A percentile compares a stretch with the other conserved stretches of the same genome.
phyloP scores from a whole-genome alignment of 2,797 vertebrate species.

The Danio kyathit region DNA sequence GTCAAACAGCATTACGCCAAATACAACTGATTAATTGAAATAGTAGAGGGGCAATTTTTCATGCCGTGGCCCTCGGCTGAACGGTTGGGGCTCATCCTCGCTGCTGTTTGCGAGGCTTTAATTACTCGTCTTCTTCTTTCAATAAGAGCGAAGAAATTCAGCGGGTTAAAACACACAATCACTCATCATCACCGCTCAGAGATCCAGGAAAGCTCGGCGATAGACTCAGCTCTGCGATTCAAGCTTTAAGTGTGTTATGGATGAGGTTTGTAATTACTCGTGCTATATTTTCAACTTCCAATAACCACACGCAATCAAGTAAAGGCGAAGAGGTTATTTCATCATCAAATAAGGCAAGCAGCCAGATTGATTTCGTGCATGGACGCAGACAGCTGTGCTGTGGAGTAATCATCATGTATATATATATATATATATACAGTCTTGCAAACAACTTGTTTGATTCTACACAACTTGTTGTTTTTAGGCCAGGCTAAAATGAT shows the following conservation, averaged over 20 bases:
- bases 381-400: constrained; percentile 44
- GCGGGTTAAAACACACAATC: constrained; percentile 77
- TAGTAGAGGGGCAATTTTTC: constrained; percentile 83
- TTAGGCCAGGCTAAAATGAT: not conserved
- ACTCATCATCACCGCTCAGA: constrained; percentile 81
- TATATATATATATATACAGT: not conserved
- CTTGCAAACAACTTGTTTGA: constrained; percentile 19
- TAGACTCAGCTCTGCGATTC: constrained; percentile 75
- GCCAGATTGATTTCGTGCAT: constrained; percentile 58
- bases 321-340: constrained; percentile 66
- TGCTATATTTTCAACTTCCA: constrained; percentile 69
- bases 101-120: constrained; percentile 80
- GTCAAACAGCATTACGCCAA: constrained; percentile 88
- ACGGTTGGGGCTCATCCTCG: constrained; percentile 79
- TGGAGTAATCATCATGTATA: not conserved
- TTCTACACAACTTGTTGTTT: constrained; percentile 13
- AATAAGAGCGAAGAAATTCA: constrained; percentile 78
- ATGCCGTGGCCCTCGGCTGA: constrained; percentile 79
- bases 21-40: constrained; percentile 88
- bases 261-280: constrained; percentile 76
- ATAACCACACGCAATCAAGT: constrained; percentile 66
- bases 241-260: constrained; percentile 78
- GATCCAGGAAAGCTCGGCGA: constrained; percentile 72
- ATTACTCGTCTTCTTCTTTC: constrained; percentile 85
- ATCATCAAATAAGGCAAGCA: constrained; percentile 59